These are phyloP conservation scores for Helicoverpa armigera DNA, from an alignment of 1,140 invertebrate species.

Conservation along the genomic window DNA sequence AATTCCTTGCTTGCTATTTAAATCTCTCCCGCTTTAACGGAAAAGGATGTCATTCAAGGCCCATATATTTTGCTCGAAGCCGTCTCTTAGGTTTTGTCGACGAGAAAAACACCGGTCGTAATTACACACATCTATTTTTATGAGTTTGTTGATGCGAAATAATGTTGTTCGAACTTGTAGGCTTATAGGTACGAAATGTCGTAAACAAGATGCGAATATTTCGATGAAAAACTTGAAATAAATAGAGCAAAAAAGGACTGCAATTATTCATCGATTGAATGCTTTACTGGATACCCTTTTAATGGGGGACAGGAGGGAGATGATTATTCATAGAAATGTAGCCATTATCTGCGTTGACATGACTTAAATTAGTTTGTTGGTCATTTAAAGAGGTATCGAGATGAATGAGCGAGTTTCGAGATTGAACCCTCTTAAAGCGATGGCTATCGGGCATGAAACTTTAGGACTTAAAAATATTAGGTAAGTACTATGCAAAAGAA, in stretches of 20 bases:
- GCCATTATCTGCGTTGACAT: no score
- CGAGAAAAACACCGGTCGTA: constrained; percentile 32
- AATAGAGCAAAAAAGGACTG: background rate
- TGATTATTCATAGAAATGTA: no score
- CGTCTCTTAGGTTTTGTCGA: constrained; percentile 41
- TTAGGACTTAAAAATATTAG: no score
- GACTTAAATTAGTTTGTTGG: no score
- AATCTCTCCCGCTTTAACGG: constrained; percentile 17
- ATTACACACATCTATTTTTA: constrained; percentile 49
- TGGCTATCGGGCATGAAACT: no score
- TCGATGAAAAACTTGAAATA: background rate
- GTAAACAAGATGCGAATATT: background rate
- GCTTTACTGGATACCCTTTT: background rate
- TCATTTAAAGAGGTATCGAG: no score
- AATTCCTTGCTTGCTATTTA: constrained; percentile 13
- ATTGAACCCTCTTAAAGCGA: no score
- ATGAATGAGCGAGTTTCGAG: no score
- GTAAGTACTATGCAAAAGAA: background rate
- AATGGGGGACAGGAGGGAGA: no score
- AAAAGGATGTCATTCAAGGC: constrained; percentile 32
- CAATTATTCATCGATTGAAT: background rate
- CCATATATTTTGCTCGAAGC: constrained; percentile 32
- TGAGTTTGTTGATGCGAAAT: constrained; percentile 47
- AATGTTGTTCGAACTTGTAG: constrained; percentile 37
- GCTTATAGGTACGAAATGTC: constrained; percentile 12